Evolutionary conservation across 1,140 invertebrate genomes (phyloP).

Genomic region (Orussus abietinus): DNA sequence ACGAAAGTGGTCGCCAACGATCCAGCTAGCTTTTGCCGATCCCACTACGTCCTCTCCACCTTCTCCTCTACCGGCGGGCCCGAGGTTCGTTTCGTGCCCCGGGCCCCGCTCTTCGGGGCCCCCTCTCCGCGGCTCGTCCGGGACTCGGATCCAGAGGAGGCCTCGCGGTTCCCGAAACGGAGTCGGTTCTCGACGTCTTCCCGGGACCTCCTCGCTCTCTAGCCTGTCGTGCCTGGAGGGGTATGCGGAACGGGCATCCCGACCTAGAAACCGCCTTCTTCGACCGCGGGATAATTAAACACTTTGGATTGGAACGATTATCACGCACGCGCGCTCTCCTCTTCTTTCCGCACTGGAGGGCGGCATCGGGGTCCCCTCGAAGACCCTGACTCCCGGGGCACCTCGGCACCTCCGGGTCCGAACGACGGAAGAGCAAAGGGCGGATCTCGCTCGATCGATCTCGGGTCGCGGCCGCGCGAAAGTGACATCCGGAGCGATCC

Average conservation of each 20-base stretch:
- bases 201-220: too few relatives aligned
- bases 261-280: conserved; percentile 48
- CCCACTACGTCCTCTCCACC: conserved; percentile 39
- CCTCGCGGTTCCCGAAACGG: too few relatives aligned
- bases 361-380: too few relatives aligned
- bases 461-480: conserved; percentile 3
- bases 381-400: too few relatives aligned
- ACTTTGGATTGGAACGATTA: too few relatives aligned
- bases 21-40: conserved; percentile 42
- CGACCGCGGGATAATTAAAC: conserved; percentile 27
- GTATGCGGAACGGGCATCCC: conserved; percentile 44
- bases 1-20: conserved; percentile 39
- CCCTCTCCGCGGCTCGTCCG: too few relatives aligned
- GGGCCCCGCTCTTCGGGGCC: too few relatives aligned
- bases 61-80: conserved; percentile 19
- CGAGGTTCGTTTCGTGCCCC: too few relatives aligned
- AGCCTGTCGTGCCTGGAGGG: conserved; percentile 45
- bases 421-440: not conserved
- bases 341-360: too few relatives aligned
- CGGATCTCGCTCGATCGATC: too few relatives aligned
- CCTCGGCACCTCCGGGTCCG: not conserved
- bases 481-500: conserved; percentile 19
- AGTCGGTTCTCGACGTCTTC: too few relatives aligned
- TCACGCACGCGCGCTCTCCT: conserved; percentile 23
- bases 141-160: too few relatives aligned